These are phyloP conservation scores for Drosophila cardini DNA, from an alignment of 1,140 invertebrate genomes.

Conservation along the genomic window DNA sequence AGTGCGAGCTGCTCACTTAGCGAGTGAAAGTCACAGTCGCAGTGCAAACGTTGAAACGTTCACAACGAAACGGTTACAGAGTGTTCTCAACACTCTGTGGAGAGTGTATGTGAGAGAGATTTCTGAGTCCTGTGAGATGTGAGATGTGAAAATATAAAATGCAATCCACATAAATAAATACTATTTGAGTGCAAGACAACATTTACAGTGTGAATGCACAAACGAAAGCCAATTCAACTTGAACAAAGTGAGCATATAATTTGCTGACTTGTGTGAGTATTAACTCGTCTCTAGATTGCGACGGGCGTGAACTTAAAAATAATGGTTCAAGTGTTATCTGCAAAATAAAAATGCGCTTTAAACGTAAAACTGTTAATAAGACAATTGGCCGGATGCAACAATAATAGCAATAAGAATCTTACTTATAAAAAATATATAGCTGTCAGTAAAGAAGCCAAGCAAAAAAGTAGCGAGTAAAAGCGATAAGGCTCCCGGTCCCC, in stretches of 20 bases:
- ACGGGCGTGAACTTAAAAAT: conserved; percentile 32
- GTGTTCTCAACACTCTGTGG: conserved; percentile 13
- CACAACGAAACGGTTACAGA: conserved; percentile 34
- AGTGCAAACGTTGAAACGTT: conserved; percentile 57
- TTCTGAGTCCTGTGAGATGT: conserved; percentile 14
- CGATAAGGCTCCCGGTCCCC: conserved; percentile 1
- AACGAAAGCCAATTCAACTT: conserved; percentile 1
- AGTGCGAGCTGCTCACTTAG: conserved; percentile 20
- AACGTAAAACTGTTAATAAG: not conserved
- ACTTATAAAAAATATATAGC: conserved; percentile 39
- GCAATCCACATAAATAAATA: conserved; percentile 34
- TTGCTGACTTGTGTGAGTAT: conserved; percentile 37
- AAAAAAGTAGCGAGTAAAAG: conserved; percentile 67
- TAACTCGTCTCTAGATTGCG: conserved; percentile 7
- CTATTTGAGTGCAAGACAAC: not conserved
- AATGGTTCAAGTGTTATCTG: too few relatives aligned
- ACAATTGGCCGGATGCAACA: not conserved
- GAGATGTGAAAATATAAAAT: conserved; percentile 34
- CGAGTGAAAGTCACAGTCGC: conserved; percentile 56
- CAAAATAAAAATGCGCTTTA: not conserved
- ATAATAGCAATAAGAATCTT: conserved; percentile 23
- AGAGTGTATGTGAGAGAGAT: conserved; percentile 22
- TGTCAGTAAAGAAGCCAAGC: conserved; percentile 33
- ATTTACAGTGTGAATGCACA: conserved; percentile 17
- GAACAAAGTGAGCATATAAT: not conserved